Percentiles rank a stretch among this genome's conserved stretches.
phyloP scores from a whole-genome alignment of 2,888 invertebrate species.

The Zonitis immaculata region DNA sequence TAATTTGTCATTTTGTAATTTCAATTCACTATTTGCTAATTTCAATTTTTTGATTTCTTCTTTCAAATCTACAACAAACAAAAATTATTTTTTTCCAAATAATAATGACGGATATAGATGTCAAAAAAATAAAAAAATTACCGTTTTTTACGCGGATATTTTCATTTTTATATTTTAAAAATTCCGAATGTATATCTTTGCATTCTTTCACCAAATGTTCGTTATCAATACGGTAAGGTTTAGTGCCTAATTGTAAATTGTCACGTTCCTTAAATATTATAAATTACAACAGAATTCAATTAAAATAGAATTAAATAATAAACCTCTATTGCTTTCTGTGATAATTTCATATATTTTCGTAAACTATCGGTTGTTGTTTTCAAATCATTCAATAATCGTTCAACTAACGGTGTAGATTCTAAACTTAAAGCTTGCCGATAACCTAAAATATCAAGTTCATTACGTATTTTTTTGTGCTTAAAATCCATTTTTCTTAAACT shows the following conservation, averaged over 20 bases:
- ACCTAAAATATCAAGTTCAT: constrained; percentile 76
- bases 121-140: constrained; percentile 34
- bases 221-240: constrained; percentile 79
- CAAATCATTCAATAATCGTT: constrained; percentile 75
- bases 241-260: constrained; percentile 64
- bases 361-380: constrained; percentile 83
- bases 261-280: constrained; percentile 62
- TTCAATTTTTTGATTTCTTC: constrained; percentile 52
- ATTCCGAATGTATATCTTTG: constrained; percentile 65
- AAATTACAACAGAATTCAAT: constrained; percentile 13
- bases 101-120: too few species aligned
- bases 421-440: constrained; percentile 71
- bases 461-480: constrained; percentile 48
- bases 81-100: too few species aligned
- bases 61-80: constrained; percentile 48
- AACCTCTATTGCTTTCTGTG: constrained; percentile 64
- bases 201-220: constrained; percentile 70
- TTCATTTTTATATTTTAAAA: constrained; percentile 62
- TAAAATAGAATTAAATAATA: constrained; percentile 3
- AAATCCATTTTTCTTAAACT: constrained; percentile 33
- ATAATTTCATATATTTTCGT: constrained; percentile 75
- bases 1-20: constrained; percentile 47
- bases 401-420: constrained; percentile 75
- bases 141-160: constrained; percentile 56
- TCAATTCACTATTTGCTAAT: constrained; percentile 57